phyloP scores from a whole-genome alignment of 2,113 vertebrate species.

The Nyctereutes procyonoides region DNA sequence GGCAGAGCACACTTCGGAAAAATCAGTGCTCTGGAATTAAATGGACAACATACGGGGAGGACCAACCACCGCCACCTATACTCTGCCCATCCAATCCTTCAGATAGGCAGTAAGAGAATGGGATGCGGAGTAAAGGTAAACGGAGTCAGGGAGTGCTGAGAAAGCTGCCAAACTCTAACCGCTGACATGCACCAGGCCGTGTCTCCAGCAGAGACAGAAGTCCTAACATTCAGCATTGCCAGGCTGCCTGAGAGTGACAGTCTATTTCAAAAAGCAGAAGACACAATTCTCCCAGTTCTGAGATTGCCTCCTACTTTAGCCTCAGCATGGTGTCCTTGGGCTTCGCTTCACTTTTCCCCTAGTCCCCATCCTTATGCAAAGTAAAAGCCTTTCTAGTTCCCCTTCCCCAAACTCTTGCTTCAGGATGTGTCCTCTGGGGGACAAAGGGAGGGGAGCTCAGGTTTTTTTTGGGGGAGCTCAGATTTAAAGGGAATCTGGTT shows the following conservation, averaged over 20 bases:
- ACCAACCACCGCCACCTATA: constrained; percentile 93
- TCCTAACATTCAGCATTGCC: constrained; percentile 86
- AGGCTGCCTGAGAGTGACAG: constrained; percentile 84
- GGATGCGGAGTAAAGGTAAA: constrained; percentile 90
- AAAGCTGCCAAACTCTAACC: constrained; percentile 89
- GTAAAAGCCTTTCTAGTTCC: constrained; percentile 72
- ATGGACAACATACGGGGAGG: constrained; percentile 92
- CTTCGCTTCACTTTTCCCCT: constrained; percentile 85
- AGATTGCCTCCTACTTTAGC: constrained; percentile 83
- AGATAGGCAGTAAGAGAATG: constrained; percentile 91
- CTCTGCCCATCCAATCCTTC: constrained; percentile 92
- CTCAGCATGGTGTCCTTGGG: constrained; percentile 80
- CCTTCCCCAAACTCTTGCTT: constrained; percentile 82
- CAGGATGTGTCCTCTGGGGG: constrained; percentile 79
- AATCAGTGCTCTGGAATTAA: constrained; percentile 93
- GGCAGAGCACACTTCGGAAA: constrained; percentile 98
- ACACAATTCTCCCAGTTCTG: constrained; percentile 80
- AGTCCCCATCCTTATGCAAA: constrained; percentile 78
- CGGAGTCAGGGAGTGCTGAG: constrained; percentile 89
- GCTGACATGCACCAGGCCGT: constrained; percentile 89
- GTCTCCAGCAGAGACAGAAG: constrained; percentile 90
- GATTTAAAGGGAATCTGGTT: constrained; percentile 84
- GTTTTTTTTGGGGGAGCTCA: constrained; percentile 71
- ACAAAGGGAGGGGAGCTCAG: constrained; percentile 79
- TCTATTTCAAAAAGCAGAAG: constrained; percentile 79